Evolutionary conservation across 2,888 invertebrate genomes (phyloP).

Genomic region (Mimas tiliae): DNA sequence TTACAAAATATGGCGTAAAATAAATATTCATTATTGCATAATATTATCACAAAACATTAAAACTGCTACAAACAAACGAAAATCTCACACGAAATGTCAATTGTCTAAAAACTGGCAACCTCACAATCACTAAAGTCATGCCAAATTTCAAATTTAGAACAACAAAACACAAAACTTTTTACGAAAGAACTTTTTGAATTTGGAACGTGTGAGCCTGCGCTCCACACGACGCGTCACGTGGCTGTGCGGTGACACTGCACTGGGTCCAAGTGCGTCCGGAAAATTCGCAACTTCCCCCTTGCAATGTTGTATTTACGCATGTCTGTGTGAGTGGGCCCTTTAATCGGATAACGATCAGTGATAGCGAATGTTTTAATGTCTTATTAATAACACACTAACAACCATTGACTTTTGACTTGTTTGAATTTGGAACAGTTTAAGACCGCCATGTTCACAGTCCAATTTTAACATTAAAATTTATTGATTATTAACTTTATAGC

Average conservation of each 20-base stretch:
- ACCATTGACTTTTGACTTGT: slow-evolving; percentile 63
- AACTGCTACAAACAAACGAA: background rate
- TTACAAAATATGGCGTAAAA: no score
- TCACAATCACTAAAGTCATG: slow-evolving; percentile 15
- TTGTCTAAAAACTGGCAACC: background rate
- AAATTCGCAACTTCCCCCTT: slow-evolving; percentile 72
- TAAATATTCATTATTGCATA: no score
- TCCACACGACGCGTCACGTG: slow-evolving; percentile 76
- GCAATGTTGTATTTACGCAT: slow-evolving; percentile 41
- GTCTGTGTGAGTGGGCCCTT: slow-evolving; percentile 53
- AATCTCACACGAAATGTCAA: slow-evolving; percentile 2
- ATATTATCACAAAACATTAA: background rate
- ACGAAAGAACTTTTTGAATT: slow-evolving; percentile 50
- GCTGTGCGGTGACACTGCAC: slow-evolving; percentile 74
- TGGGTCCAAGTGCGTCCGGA: slow-evolving; percentile 58
- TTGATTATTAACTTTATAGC: background rate
- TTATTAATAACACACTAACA: slow-evolving; percentile 65
- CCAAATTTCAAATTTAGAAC: background rate
- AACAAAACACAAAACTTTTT: slow-evolving; percentile 29
- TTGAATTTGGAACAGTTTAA: slow-evolving; percentile 33
- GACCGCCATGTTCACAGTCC: slow-evolving; percentile 31
- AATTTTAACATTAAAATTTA: background rate
- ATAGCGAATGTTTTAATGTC: slow-evolving; percentile 69
- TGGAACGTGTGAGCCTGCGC: slow-evolving; percentile 73
- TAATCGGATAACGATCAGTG: slow-evolving; percentile 73